Evolutionary conservation across 2,888 invertebrate species (phyloP).

Genomic region (Parnassius smintheus): DNA sequence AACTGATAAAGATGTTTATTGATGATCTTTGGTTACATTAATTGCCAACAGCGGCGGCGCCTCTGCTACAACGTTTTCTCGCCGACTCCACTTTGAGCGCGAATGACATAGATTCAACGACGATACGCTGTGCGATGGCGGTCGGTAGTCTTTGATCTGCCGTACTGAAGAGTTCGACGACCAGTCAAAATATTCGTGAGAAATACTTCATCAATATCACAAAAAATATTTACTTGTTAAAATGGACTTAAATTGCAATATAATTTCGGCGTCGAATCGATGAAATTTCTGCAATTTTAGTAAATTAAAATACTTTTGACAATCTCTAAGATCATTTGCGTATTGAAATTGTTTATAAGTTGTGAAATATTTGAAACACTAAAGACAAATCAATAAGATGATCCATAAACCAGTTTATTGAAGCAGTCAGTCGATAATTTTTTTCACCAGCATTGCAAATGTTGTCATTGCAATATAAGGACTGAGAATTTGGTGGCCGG

Average conservation of each 20-base stretch:
- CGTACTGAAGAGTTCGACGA: slow-evolving; percentile 63
- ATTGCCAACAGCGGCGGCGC: slow-evolving; percentile 76
- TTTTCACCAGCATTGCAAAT: slow-evolving; percentile 63
- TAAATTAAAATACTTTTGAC: background rate
- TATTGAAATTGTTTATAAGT: slow-evolving; percentile 18
- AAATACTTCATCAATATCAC: slow-evolving; percentile 24
- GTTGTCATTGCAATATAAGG: slow-evolving; percentile 71
- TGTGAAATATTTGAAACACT: slow-evolving; percentile 30
- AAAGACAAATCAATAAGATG: slow-evolving; percentile 44
- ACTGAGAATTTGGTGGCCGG: slow-evolving; percentile 61
- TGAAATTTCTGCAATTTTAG: background rate
- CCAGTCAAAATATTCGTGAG: slow-evolving; percentile 68
- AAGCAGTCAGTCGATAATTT: slow-evolving; percentile 48
- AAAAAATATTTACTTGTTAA: background rate
- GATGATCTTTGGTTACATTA: slow-evolving; percentile 77
- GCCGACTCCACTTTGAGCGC: slow-evolving; percentile 57
- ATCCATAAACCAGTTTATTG: slow-evolving; percentile 54
- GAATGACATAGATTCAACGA: slow-evolving; percentile 73
- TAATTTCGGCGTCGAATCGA: background rate
- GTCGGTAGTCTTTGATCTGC: slow-evolving; percentile 67
- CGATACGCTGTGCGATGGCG: slow-evolving; percentile 59
- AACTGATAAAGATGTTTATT: slow-evolving; percentile 79
- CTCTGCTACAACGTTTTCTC: slow-evolving; percentile 62
- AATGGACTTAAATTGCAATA: background rate
- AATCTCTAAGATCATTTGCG: slow-evolving; percentile 3